phyloP scores from a whole-genome alignment of 1,140 invertebrate genomes.

The Cyclargus thomasi region DNA sequence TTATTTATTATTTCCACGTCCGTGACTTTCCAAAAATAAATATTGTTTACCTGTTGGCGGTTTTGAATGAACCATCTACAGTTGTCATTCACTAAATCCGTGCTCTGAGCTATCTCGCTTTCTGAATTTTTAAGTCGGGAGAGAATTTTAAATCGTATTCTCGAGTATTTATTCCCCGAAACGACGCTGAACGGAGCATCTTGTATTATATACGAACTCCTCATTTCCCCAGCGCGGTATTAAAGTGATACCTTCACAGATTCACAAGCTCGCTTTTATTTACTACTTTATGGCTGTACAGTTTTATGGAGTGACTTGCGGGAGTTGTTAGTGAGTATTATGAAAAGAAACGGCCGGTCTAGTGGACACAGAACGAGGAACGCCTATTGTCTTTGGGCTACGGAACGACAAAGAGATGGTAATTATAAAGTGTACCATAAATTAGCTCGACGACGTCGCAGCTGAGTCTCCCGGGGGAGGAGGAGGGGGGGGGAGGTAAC shows the following conservation, averaged over 20 bases:
- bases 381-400: not conserved
- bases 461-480: not conserved
- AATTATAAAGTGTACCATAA: not conserved
- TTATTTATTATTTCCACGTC: not conserved
- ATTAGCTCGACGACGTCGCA: not conserved
- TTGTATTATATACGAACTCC: not conserved
- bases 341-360: not conserved
- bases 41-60: not conserved
- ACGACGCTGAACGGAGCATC: not conserved
- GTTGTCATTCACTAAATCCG: not conserved
- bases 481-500: not conserved
- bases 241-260: not conserved
- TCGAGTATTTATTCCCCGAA: not conserved
- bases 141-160: not conserved
- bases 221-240: not conserved
- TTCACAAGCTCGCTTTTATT: not conserved
- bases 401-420: not conserved
- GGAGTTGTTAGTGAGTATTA: not conserved
- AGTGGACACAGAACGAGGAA: not conserved
- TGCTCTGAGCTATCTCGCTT: not conserved
- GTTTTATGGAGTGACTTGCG: not conserved
- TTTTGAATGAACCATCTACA: not conserved
- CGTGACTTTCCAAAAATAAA: not conserved
- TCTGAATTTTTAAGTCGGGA: not conserved
- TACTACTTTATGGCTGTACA: not conserved